Evolutionary conservation across 2,113 vertebrate genomes (phyloP).

Genomic region (Phaethon lepturus): DNA sequence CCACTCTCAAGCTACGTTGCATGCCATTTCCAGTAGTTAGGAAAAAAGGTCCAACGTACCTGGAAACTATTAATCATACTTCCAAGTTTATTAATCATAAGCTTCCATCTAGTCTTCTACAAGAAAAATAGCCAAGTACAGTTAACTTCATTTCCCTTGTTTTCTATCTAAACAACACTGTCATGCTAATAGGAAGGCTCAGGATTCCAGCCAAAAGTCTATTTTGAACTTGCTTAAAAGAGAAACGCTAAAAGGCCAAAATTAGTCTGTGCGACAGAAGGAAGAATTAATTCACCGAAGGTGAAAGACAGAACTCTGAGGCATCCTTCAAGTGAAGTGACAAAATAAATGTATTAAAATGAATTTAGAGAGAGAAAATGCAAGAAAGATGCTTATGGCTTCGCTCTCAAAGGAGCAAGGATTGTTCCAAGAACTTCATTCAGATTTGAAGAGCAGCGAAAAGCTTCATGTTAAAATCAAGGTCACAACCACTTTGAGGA

Average conservation of each 20-base stretch:
- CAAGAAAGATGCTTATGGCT: background rate
- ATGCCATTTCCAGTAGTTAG: background rate
- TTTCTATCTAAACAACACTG: constrained; percentile 16
- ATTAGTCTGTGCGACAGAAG: constrained; percentile 49
- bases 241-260: constrained; percentile 48
- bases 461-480: background rate
- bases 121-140: background rate
- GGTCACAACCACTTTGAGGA: constrained; percentile 4
- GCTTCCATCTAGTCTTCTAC: background rate
- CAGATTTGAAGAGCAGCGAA: background rate
- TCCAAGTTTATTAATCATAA: background rate
- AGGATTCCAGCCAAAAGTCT: constrained; percentile 63
- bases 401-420: background rate
- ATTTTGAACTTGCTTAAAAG: constrained; percentile 62
- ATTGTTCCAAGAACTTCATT: background rate
- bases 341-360: background rate
- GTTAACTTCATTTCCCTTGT: background rate
- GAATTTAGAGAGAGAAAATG: background rate
- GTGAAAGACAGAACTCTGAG: constrained; percentile 49
- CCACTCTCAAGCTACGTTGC: background rate
- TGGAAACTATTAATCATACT: background rate
- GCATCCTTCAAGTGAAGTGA: constrained; percentile 3
- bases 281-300: constrained; percentile 38
- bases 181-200: constrained; percentile 14
- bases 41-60: background rate